A percentile compares a stretch with the other conserved stretches of the same genome.
These are phyloP conservation scores for Enteromius unitaeniatus DNA, from an alignment of 2,797 vertebrate genomes.

Conservation along the genomic window DNA sequence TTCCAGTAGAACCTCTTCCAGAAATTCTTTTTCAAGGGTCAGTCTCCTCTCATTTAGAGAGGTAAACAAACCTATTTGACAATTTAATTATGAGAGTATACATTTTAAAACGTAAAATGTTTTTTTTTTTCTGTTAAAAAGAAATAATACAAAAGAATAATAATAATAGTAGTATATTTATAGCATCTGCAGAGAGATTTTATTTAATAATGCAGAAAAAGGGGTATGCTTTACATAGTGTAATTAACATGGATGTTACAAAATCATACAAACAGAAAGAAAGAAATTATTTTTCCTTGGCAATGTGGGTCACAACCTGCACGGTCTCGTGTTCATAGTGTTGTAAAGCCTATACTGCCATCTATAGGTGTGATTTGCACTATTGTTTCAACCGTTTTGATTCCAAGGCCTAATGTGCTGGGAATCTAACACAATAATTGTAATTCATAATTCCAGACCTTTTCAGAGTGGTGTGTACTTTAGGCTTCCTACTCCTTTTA, in stretches of 20 bases:
- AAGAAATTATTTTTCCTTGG: neutral
- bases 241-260: neutral
- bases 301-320: neutral
- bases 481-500: neutral
- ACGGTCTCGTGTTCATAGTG: neutral
- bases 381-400: neutral
- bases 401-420: neutral
- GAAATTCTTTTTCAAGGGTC: constrained; percentile 9
- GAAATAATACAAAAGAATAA: too few relatives aligned
- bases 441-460: neutral
- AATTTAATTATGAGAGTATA: neutral
- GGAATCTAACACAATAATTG: neutral
- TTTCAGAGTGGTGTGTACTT: neutral
- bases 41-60: too few relatives aligned
- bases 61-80: neutral
- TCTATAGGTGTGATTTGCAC: constrained; percentile 23
- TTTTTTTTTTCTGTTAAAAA: too few relatives aligned
- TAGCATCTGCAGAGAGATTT: neutral
- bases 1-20: constrained; percentile 65
- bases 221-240: neutral
- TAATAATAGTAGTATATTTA: neutral
- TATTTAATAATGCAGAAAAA: neutral
- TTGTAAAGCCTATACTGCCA: constrained; percentile 37
- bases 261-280: neutral
- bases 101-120: neutral